Conservation (phyloP, 2,888 invertebrate genomes). For the Mechanitis messenoides region DNA sequence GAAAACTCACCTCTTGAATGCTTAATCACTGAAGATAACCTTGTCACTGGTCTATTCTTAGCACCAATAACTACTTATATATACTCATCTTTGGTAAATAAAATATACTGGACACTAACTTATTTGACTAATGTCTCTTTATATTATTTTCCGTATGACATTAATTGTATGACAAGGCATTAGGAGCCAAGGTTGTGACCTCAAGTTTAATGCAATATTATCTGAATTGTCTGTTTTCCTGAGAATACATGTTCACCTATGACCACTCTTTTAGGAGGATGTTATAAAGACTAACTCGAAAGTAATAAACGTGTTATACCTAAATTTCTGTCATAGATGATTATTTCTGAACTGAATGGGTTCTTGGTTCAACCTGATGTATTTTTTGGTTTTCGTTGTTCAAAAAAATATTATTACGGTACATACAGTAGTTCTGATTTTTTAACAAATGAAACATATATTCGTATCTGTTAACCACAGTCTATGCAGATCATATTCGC, state of each 20-base stretch:
- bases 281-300: too few relatives aligned
- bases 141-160: conserved; percentile 22
- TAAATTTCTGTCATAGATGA: too few relatives aligned
- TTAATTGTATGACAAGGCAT: conserved; percentile 8
- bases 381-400: too few relatives aligned
- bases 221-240: conserved; percentile 1
- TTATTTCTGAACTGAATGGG: too few relatives aligned
- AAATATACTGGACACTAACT: not conserved
- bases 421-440: too few relatives aligned
- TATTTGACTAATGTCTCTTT: conserved; percentile 12
- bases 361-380: too few relatives aligned
- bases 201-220: conserved; percentile 5
- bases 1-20: not conserved
- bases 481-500: too few relatives aligned
- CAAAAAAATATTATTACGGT: too few relatives aligned
- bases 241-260: conserved; percentile 4
- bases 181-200: conserved; percentile 20
- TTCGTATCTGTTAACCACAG: too few relatives aligned
- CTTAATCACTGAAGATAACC: not conserved
- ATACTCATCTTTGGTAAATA: not conserved
- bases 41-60: not conserved
- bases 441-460: too few relatives aligned
- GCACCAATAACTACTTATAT: not conserved
- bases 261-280: too few relatives aligned
- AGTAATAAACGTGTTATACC: too few relatives aligned